Conservation (phyloP, 2,888 invertebrate genomes). For the Hirtodrosophila trivittata region DNA sequence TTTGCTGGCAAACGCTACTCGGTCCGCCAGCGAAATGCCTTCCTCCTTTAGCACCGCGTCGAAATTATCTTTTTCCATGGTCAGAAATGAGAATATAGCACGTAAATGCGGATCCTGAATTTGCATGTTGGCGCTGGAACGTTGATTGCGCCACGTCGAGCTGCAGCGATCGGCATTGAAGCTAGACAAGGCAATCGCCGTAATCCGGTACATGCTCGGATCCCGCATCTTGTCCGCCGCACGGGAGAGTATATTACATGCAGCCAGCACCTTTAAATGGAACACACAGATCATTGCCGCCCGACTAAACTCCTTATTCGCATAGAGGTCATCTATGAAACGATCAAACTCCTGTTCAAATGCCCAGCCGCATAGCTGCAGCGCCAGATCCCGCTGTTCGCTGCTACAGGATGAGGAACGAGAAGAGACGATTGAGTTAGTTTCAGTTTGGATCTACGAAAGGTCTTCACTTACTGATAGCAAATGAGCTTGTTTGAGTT, state of each 20-base stretch:
- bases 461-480: conserved; percentile 75
- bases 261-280: conserved; percentile 92
- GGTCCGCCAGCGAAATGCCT: conserved; percentile 93
- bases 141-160: conserved; percentile 90
- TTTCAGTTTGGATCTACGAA: conserved; percentile 4
- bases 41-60: conserved; percentile 92
- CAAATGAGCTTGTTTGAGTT: conserved; percentile 79
- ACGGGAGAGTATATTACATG: conserved; percentile 93
- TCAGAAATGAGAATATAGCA: conserved; percentile 95
- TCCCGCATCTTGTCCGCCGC: conserved; percentile 85
- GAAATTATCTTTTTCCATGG: conserved; percentile 90
- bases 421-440: background rate
- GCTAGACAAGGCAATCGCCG: conserved; percentile 93
- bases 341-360: conserved; percentile 89
- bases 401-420: conserved; percentile 84
- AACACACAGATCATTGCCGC: conserved; percentile 97
- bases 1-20: conserved; percentile 95
- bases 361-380: conserved; percentile 95
- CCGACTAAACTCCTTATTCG: conserved; percentile 89
- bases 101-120: conserved; percentile 95
- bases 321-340: conserved; percentile 89
- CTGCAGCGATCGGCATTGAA: conserved; percentile 93
- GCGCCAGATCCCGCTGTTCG: conserved; percentile 88
- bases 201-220: conserved; percentile 83
- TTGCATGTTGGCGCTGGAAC: conserved; percentile 89